A percentile compares a stretch with the other conserved stretches of the same genome.
phyloP scores from a whole-genome alignment of 2,888 invertebrate genomes.

The Andricus quercusramuli region DNA sequence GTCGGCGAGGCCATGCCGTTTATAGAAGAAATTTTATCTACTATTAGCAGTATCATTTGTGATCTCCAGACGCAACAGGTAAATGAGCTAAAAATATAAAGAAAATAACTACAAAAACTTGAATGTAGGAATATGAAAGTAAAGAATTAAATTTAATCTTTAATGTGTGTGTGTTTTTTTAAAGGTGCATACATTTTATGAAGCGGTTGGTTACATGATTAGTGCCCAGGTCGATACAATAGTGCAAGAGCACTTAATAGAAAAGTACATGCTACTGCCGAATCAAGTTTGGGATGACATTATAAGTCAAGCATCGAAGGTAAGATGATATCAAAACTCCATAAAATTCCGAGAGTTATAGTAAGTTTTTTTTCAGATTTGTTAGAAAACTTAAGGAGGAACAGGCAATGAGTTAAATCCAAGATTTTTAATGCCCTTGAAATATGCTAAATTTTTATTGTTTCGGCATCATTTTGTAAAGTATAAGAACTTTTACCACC shows the following conservation, averaged over 20 bases:
- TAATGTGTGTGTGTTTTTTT: constrained; percentile 42
- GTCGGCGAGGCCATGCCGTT: constrained; percentile 98
- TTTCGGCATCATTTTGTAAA: no score
- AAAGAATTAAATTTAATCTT: constrained; percentile 12
- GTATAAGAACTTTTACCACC: no score
- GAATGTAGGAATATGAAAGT: not conserved
- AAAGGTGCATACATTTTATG: constrained; percentile 96
- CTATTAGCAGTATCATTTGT: constrained; percentile 98
- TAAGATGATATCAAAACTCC: constrained; percentile 63
- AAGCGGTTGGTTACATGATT: constrained; percentile 99
- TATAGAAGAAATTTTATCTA: constrained; percentile 98
- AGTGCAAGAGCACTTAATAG: constrained; percentile 95
- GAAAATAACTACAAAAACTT: not conserved
- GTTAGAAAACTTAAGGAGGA: no score
- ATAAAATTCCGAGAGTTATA: not conserved
- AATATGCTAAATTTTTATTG: no score
- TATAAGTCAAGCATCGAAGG: constrained; percentile 95
- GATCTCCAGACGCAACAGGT: constrained; percentile 99
- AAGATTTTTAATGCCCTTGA: no score
- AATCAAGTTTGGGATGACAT: constrained; percentile 99
- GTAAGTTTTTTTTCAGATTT: not conserved
- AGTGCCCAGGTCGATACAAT: constrained; percentile 95
- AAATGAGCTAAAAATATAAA: constrained; percentile 41
- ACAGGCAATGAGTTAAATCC: no score
- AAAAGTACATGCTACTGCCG: constrained; percentile 98